These are phyloP conservation scores for Barbus barbus DNA, from an alignment of 2,113 vertebrate species.

Conservation along the genomic window DNA sequence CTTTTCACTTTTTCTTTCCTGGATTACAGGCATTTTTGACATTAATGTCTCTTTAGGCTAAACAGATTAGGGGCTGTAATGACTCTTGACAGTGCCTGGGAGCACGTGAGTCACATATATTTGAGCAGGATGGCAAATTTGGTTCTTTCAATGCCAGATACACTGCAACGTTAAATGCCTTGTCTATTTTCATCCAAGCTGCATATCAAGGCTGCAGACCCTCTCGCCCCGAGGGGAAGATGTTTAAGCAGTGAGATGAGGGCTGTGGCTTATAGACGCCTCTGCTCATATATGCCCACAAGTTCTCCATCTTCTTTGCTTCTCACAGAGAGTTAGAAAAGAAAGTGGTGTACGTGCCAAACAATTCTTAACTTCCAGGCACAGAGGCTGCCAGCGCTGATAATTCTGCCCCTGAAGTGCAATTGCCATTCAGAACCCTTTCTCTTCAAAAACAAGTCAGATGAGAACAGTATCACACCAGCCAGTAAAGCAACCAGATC, in stretches of 20 bases:
- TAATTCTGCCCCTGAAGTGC: conserved; percentile 39
- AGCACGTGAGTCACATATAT: conserved; percentile 39
- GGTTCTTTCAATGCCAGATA: neutral
- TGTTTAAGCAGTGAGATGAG: conserved; percentile 53
- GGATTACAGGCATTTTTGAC: conserved; percentile 20
- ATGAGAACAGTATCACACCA: neutral
- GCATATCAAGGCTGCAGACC: conserved; percentile 32
- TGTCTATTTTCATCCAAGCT: conserved; percentile 32
- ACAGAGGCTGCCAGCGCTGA: conserved; percentile 34
- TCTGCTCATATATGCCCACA: conserved; percentile 38
- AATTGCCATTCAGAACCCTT: conserved; percentile 8
- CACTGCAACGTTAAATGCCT: conserved; percentile 41
- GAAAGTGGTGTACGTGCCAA: conserved; percentile 10
- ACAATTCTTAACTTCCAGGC: conserved; percentile 25
- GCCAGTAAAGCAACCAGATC: too few species aligned
- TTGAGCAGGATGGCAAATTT: conserved; percentile 18
- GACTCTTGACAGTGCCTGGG: conserved; percentile 18
- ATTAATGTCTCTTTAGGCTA: conserved; percentile 33
- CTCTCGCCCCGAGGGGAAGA: conserved; percentile 54
- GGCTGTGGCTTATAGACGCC: conserved; percentile 53
- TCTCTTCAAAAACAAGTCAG: conserved; percentile 35
- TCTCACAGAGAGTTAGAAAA: conserved; percentile 37
- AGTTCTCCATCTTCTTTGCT: conserved; percentile 27
- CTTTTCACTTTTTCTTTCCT: neutral
- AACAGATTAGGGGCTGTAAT: conserved; percentile 34